A percentile compares a stretch with the other conserved stretches of the same genome.
phyloP scores from a whole-genome alignment of 2,113 vertebrate species.

The Suricata suricatta region DNA sequence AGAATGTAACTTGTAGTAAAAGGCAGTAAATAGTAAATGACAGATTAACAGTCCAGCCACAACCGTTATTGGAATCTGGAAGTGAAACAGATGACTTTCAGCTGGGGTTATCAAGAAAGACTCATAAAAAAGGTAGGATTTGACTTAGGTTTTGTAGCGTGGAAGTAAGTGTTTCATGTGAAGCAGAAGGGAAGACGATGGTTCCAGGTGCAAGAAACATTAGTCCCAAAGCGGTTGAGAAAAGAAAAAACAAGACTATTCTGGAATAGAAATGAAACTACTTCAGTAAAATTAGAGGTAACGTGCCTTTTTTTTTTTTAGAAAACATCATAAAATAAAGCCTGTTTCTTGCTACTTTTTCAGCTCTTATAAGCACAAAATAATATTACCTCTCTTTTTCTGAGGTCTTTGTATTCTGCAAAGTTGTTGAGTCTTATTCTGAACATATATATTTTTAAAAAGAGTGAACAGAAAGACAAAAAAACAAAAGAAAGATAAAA shows the following conservation, averaged over 20 bases:
- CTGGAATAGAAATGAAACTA: background rate
- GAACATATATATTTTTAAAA: background rate
- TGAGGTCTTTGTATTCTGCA: background rate
- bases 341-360: background rate
- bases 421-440: background rate
- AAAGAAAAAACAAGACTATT: background rate
- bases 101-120: background rate
- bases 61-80: background rate
- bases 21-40: background rate
- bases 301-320: background rate
- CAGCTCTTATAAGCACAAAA: background rate
- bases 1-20: background rate
- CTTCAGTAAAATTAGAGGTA: background rate
- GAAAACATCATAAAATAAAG: background rate
- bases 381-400: background rate
- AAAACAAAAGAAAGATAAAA: background rate
- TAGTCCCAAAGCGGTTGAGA: background rate
- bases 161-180: background rate
- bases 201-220: background rate
- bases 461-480: background rate
- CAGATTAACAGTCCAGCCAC: background rate
- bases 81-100: constrained; percentile 11
- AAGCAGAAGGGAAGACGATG: background rate
- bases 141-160: background rate
- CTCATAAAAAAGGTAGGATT: background rate